Base-by-base conservation (phyloP, 2,888 invertebrate species). In the Drosophila paramelanica region DNA sequence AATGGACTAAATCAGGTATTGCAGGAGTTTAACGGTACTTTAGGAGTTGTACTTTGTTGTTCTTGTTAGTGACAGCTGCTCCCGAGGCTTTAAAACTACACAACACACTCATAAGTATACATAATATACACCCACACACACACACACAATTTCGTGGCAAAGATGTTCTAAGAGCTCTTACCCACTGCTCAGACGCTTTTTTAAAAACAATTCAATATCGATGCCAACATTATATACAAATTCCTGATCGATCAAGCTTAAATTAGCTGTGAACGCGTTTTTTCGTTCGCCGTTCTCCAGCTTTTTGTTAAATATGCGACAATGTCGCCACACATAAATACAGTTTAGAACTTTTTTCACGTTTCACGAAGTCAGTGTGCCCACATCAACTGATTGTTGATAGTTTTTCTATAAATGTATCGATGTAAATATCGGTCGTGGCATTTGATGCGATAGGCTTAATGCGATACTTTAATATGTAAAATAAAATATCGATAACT, bases 141-240 rank as follows among this genome's bases (percentile, higher is more conserved):
- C 68, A 61, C 62, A 67, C 74, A 70, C 55, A 60, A 14, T 59
- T 42, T 60, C 56, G 69, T 67, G 72, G 57, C 71, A 62, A 46
- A 71, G 58, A 71, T 62, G 83, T 84, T 78, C 81, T 73, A 78
- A 73, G 36, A 51, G 51, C 52, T 73, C 91, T 91, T 88, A 93
- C 93, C 92, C 90, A 80, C 90, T 90, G 67, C 69, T 89, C 43
- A 82, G 74, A 33, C 88, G 88, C 58, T 90, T 89, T 62, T 90
- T 88, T 67, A 93, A 69, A 81, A 91, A 93, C 61, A 89, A 75
- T 62, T 91, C 89, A 73, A 93, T 91, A 83, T 93, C 93, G 73
- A 81, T 80, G 67, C 90, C 90, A 74, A 93, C 91, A 90, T 91
- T 92, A 65, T 92, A 87, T 49, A 92, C 89, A 83, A 93, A 93